Conservation (phyloP, 2,113 vertebrate species). For the Willisornis vidua region DNA sequence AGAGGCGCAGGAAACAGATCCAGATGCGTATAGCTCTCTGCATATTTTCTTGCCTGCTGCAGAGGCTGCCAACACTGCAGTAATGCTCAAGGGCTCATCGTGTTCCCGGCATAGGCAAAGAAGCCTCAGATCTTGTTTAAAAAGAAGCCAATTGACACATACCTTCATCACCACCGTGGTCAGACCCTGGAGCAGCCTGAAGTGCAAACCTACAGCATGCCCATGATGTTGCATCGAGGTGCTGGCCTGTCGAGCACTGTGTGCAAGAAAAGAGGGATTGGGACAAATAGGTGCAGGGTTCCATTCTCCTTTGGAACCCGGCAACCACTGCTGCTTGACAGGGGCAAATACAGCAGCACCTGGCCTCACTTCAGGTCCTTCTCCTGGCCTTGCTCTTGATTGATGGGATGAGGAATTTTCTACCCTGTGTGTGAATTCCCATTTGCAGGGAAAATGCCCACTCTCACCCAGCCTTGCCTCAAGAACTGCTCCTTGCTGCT, state of each 20-base stretch:
- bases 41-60: background rate
- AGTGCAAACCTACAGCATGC: background rate
- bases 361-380: background rate
- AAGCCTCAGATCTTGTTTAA: background rate
- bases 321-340: background rate
- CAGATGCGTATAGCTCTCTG: background rate
- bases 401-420: background rate
- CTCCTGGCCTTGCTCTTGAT: background rate
- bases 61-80: background rate
- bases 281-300: background rate
- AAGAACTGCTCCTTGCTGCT: background rate
- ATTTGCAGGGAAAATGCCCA: background rate
- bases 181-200: background rate
- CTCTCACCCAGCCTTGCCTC: background rate
- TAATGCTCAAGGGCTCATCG: background rate
- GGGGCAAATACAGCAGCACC: background rate
- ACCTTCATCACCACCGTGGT: fast-evolving
- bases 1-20: background rate
- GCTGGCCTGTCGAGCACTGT: fast-evolving
- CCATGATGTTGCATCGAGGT: background rate
- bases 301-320: background rate
- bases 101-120: background rate
- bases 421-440: background rate
- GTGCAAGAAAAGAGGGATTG: background rate
- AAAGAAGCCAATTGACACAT: background rate